phyloP scores from a whole-genome alignment of 1,140 invertebrate species.

The Drosophila carrolli region DNA sequence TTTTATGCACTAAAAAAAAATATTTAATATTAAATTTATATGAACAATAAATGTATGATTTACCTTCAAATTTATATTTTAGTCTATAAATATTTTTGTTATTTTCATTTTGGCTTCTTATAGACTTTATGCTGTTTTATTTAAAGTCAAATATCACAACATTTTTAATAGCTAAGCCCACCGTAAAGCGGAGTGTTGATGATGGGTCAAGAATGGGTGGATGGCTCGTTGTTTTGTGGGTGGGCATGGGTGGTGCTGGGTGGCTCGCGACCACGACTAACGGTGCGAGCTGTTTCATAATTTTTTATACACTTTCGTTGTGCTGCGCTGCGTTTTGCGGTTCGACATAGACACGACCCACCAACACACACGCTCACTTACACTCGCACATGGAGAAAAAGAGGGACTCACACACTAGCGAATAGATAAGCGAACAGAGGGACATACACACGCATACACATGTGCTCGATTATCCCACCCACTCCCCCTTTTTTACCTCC shows the following conservation, averaged over 20 bases:
- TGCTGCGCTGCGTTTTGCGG: constrained; percentile 71
- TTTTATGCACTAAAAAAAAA: no score
- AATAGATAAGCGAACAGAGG: constrained; percentile 17
- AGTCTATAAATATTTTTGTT: neutral
- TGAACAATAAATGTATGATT: no score
- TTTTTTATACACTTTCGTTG: constrained; percentile 79
- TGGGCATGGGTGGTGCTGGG: constrained; percentile 15
- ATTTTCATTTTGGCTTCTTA: neutral
- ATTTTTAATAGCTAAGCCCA: neutral
- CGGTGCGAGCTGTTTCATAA: constrained; percentile 75
- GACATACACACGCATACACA: neutral
- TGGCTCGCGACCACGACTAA: constrained; percentile 49
- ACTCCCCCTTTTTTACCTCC: constrained; percentile 1
- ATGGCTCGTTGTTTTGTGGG: neutral
- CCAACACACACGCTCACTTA: constrained; percentile 33
- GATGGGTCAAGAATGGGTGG: constrained; percentile 31
- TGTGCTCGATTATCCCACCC: constrained; percentile 31
- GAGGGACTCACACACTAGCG: constrained; percentile 9
- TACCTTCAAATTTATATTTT: neutral
- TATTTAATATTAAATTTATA: no score
- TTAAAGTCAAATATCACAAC: neutral
- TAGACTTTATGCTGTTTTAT: neutral
- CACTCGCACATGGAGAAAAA: neutral
- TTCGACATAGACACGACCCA: constrained; percentile 65
- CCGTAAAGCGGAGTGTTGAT: constrained; percentile 17